Conservation (phyloP, 2,888 invertebrate species). For the Slavum lentiscoides region DNA sequence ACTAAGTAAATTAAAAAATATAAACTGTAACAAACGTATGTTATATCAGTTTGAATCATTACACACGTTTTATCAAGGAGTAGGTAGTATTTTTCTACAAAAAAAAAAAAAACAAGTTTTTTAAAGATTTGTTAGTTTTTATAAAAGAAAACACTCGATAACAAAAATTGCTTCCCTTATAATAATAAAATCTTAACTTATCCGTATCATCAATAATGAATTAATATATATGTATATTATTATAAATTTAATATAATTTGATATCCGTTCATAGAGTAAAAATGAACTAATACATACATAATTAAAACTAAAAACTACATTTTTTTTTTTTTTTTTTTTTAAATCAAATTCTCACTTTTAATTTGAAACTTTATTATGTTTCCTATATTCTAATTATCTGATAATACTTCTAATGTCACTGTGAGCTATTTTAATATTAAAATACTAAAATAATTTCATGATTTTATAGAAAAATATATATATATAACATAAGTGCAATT, state of each 20-base stretch:
- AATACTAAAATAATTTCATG: slow-evolving; percentile 25
- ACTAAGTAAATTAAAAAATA: no score
- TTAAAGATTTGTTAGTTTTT: slow-evolving; percentile 26
- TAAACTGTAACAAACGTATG: no score
- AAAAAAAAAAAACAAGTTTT: no score
- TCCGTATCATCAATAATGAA: slow-evolving; percentile 19
- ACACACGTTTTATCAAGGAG: no score
- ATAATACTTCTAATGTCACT: slow-evolving; percentile 40
- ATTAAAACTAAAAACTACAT: slow-evolving; percentile 19
- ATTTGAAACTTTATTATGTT: slow-evolving; percentile 16
- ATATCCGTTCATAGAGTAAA: slow-evolving; percentile 14
- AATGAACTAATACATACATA: slow-evolving; percentile 20
- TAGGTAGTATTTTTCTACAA: no score
- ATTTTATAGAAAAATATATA: slow-evolving; percentile 22
- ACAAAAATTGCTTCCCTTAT: slow-evolving; percentile 42
- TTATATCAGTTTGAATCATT: no score
- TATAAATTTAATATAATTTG: slow-evolving; percentile 26
- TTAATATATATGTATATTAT: no score
- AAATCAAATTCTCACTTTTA: slow-evolving; percentile 21
- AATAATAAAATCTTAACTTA: slow-evolving; percentile 32
- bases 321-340: background rate
- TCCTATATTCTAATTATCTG: slow-evolving; percentile 15
- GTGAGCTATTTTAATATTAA: background rate
- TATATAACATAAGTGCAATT: slow-evolving; percentile 11
- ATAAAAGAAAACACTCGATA: slow-evolving; percentile 41